Evolutionary conservation across 1,140 invertebrate genomes (phyloP).

Genomic region (Drosophila ogumai): DNA sequence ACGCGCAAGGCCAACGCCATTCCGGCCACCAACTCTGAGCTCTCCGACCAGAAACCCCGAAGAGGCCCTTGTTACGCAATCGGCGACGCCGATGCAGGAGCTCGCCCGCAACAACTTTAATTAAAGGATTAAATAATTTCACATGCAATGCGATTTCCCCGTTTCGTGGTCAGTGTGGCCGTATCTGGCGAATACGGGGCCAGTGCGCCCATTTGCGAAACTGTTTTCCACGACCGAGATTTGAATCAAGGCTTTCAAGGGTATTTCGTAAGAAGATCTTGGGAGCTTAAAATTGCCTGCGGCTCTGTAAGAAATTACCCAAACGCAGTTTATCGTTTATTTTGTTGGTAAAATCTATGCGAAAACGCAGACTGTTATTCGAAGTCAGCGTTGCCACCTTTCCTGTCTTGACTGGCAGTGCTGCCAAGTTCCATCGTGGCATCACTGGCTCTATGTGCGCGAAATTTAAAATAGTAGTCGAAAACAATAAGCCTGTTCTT

Average conservation of each 20-base stretch:
- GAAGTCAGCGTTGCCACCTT: not conserved
- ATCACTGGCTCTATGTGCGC: not conserved
- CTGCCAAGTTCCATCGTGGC: not conserved
- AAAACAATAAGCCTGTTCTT: too few relatives aligned
- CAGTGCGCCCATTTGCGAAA: not conserved
- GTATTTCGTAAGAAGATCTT: too few relatives aligned
- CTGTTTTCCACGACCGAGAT: not conserved
- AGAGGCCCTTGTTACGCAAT: slow-evolving; percentile 64
- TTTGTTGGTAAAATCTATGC: not conserved
- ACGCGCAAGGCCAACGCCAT: slow-evolving; percentile 66
- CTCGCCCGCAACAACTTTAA: slow-evolving; percentile 40
- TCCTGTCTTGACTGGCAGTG: not conserved
- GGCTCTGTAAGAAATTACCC: not conserved
- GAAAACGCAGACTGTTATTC: not conserved
- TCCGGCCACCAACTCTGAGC: not conserved
- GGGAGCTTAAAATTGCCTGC: too few relatives aligned
- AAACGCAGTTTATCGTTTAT: not conserved
- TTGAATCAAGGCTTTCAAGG: not conserved
- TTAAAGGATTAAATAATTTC: slow-evolving; percentile 25
- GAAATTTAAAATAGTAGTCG: not conserved
- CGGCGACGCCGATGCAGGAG: slow-evolving; percentile 68
- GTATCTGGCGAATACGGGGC: not conserved
- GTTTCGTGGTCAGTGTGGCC: slow-evolving; percentile 9
- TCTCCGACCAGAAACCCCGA: slow-evolving; percentile 3
- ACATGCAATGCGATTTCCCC: slow-evolving; percentile 27